Base-by-base conservation (phyloP, 2,113 vertebrate genomes). In the Sclerurus mexicanus region DNA sequence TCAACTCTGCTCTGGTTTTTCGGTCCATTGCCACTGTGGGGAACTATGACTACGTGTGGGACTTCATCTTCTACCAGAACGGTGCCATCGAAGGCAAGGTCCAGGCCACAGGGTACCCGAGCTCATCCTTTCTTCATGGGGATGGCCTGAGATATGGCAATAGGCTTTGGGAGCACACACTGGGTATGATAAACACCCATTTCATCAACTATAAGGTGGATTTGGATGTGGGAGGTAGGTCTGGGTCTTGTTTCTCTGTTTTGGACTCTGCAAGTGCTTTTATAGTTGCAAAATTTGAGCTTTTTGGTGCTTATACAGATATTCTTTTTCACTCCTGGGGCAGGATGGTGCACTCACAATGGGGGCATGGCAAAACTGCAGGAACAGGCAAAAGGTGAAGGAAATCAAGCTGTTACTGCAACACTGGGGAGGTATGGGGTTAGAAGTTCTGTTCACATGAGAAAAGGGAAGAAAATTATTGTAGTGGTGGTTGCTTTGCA, bases 21-120 rank as follows among this genome's bases (percentile, higher is more conserved):
- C 97, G 99, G 35, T 98, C 98, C 16, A 98, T 99, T 56, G 98
- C 99, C 0, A 97, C 98, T 0, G 97, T 99, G 19, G 98, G 98
- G 16, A 99, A 98, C 97, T 96, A 99, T 1, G 98, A 99, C 96
- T 99, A 99, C 44, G 93, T 99, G 76, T 99, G 99, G 98, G 99
- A 99, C 90, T 99, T 99, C 75, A 96, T 99, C 60, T 98, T 99
- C 92, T 98, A 99, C 88, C 98, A 99, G 92, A 99, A 95, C 4
- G 99, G 99, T n/a, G 97, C 98, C 0, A 96, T 99, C 3, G 99
- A 99, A 90, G 98, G 98, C 46, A 99, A 98, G 97, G 98, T 99
- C 49, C 98, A 98, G n/a, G 98, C 99, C 44, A 99, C 98, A 0
- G 99, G 99, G 1, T 99, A 98, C 62, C 94, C 98, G 12, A 98